A percentile compares a stretch with the other conserved stretches of the same genome.
Conservation (phyloP, 2,797 vertebrate genomes). For the Eulemur rubriventer region DNA sequence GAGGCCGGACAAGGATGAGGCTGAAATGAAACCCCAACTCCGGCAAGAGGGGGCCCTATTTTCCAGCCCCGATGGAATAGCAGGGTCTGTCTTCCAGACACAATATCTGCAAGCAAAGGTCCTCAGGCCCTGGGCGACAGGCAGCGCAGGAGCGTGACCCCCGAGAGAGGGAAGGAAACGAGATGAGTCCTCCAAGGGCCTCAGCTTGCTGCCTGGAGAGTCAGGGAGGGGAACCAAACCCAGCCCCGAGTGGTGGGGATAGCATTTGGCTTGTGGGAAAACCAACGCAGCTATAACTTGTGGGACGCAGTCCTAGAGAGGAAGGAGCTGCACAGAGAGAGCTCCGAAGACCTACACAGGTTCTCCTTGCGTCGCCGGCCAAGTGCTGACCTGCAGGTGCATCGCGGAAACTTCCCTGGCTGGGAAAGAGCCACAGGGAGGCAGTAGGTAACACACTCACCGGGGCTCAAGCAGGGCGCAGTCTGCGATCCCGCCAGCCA, state of each 20-base stretch:
- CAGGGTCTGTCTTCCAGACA: neutral
- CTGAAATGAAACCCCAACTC: neutral
- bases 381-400: too few species aligned
- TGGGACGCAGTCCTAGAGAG: neutral
- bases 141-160: neutral
- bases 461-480: neutral
- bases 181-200: accelerated
- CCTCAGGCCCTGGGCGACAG: neutral
- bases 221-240: too few species aligned
- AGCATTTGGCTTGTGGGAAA: neutral
- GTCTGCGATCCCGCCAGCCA: too few species aligned
- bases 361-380: neutral
- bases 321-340: neutral
- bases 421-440: neutral
- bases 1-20: accelerated
- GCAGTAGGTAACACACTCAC: accelerated
- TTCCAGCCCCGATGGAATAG: neutral
- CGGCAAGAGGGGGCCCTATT: too few species aligned
- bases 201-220: too few species aligned
- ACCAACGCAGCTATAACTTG: neutral
- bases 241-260: neutral
- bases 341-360: neutral
- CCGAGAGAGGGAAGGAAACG: too few species aligned
- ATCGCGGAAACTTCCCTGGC: neutral
- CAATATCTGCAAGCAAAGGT: neutral